A percentile compares a stretch with the other conserved stretches of the same genome.
phyloP scores from a whole-genome alignment of 2,113 vertebrate species.

The Oenanthe melanoleuca region DNA sequence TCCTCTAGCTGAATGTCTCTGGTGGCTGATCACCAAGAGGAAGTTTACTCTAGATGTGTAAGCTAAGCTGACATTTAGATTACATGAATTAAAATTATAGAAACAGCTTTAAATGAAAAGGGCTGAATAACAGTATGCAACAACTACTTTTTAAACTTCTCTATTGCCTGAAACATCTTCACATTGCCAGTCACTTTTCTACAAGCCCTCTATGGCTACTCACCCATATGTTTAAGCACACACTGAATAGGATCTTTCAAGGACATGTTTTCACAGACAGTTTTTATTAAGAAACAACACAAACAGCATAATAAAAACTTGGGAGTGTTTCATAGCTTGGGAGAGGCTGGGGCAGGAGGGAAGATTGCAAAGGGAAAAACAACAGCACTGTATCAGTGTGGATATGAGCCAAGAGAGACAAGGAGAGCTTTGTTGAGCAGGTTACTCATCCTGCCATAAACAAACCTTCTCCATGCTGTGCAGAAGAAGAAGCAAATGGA shows the following conservation, averaged over 20 bases:
- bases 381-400: background rate
- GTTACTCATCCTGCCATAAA: background rate
- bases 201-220: background rate
- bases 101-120: background rate
- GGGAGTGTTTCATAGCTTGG: background rate
- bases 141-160: background rate
- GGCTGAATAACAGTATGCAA: background rate
- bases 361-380: background rate
- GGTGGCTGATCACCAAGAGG: background rate
- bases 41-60: background rate
- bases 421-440: background rate
- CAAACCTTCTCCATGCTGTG: background rate
- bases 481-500: background rate
- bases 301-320: constrained; percentile 14
- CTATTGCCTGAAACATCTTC: background rate
- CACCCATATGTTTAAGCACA: background rate
- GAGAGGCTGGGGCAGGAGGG: background rate
- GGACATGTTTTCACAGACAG: background rate
- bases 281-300: constrained; percentile 47
- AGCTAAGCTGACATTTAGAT: background rate
- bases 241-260: background rate
- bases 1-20: background rate
- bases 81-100: background rate
- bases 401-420: background rate
- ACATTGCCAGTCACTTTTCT: background rate